Evolutionary conservation across 2,113 vertebrate genomes (phyloP).

Genomic region (Reinhardtius hippoglossoides): DNA sequence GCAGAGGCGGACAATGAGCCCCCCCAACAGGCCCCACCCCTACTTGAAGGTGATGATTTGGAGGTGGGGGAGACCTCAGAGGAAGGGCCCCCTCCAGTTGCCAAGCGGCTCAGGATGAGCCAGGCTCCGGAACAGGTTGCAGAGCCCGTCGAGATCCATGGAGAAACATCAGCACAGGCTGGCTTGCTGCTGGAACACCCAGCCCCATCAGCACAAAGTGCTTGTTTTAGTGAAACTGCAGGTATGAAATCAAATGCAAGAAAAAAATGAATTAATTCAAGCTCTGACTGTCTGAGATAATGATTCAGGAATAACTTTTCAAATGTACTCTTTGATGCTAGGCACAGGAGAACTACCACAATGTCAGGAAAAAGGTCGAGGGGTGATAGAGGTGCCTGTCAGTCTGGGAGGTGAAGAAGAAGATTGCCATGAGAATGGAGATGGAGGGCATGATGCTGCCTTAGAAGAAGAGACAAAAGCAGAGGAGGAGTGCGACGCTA

Average conservation of each 20-base stretch:
- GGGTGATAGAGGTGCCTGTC: neutral
- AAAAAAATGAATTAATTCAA: neutral
- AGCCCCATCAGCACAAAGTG: conserved; percentile 49
- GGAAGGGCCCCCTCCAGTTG: conserved; percentile 46
- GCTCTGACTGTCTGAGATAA: neutral
- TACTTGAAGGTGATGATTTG: neutral
- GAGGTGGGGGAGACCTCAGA: conserved; percentile 1
- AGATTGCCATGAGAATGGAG: conserved; percentile 63
- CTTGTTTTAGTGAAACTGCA: neutral
- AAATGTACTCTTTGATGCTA: neutral
- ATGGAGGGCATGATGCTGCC: conserved; percentile 14
- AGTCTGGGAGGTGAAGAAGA: conserved; percentile 4
- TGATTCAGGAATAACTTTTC: neutral
- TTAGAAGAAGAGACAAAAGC: conserved; percentile 23
- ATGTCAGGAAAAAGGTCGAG: neutral
- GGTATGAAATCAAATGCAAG: neutral
- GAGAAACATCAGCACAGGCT: conserved; percentile 10
- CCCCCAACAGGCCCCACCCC: conserved; percentile 43
- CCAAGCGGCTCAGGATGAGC: conserved; percentile 68
- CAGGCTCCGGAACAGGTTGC: neutral
- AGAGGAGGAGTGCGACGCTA: conserved; percentile 41
- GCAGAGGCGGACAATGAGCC: conserved; percentile 74
- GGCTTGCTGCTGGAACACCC: conserved; percentile 16
- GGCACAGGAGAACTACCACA: conserved; percentile 9
- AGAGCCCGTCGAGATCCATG: neutral